Evolutionary conservation across 1,140 invertebrate species (phyloP).

Genomic region (Drosophila kurseongensis): DNA sequence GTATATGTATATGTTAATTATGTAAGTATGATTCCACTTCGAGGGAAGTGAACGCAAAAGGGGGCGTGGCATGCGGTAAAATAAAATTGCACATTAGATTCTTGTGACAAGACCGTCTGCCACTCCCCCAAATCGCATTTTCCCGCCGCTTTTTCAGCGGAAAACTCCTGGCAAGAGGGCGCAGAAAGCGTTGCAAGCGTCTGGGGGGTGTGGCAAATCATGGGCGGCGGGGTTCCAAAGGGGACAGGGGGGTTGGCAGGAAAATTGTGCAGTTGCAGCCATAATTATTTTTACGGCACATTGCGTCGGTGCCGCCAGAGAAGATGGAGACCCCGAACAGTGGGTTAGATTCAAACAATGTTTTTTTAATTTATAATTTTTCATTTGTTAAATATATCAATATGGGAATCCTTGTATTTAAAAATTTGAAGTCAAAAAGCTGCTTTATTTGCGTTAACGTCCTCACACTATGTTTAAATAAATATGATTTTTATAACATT

Average conservation of each 20-base stretch:
- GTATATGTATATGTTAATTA: constrained; percentile 30
- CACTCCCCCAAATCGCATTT: neutral
- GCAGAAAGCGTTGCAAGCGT: constrained; percentile 71
- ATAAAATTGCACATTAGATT: constrained; percentile 68
- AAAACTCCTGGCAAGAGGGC: constrained; percentile 24
- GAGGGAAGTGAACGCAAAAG: constrained; percentile 15
- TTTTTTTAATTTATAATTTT: neutral
- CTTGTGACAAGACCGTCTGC: constrained; percentile 39
- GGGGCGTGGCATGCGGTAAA: constrained; percentile 60
- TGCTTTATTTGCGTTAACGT: too few species aligned
- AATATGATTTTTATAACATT: too few species aligned
- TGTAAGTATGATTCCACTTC: constrained; percentile 28
- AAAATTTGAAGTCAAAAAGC: too few species aligned
- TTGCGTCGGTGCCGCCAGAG: constrained; percentile 54
- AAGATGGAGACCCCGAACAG: constrained; percentile 12
- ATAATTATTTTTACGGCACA: constrained; percentile 82
- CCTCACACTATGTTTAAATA: too few species aligned
- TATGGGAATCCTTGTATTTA: too few species aligned
- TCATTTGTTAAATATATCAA: neutral
- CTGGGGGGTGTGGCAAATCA: constrained; percentile 58
- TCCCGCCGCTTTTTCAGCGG: constrained; percentile 10
- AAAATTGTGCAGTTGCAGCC: constrained; percentile 79
- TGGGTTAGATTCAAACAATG: neutral
- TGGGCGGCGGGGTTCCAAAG: neutral
- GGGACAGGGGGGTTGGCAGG: constrained; percentile 11